Base-by-base conservation (phyloP, 2,113 vertebrate species). In the Scytalopus superciliaris region DNA sequence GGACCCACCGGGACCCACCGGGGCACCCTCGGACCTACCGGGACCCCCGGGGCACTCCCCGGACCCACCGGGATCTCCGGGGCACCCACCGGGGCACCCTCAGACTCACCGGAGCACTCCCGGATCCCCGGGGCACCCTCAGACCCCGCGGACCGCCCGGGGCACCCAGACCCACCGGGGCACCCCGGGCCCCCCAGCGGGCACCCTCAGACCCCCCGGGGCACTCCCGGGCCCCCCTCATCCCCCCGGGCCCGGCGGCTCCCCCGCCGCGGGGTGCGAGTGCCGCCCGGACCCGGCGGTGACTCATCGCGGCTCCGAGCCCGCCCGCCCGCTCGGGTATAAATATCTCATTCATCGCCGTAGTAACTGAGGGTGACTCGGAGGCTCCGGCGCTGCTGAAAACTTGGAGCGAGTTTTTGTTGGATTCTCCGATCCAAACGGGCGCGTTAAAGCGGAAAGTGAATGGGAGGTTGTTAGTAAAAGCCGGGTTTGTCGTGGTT, bases 271-370 rank as follows among this genome's bases (percentile, higher is more conserved):
- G 23, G 72, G 40, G 68, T 33, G 77, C 23, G 52, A 8, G 50
- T 83, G 60, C 73, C 14, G 47, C 31, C 1, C 72, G 47, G 76
- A 44, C 52, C 87, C 69, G 49, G 57, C 55, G 74, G 79, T 90
- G 93, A 90, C 56, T 93, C 88, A 69, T 74, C 15, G 45, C 59
- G 89, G 18, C 79, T 44, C 76, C 76, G 67, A 31, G 49, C 85
- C 50, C 57, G 84, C 83, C 31, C 47, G 47, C 47, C 82, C 52
- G 73, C 47, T 70, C 59, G 6, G 84, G 9, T 94, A 77, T 73
- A 80, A 79, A 79, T 80, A 62, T 49, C 89, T 85, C 94, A 81
- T 92, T 97, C 89, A 92, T 93, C 79, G 87, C 74, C 89, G 85
- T 83, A 89, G 80, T 73, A 52, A 83, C 92, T 31, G 92, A 42